Conservation (phyloP, 2,113 vertebrate genomes). For the Seriola quinqueradiata region DNA sequence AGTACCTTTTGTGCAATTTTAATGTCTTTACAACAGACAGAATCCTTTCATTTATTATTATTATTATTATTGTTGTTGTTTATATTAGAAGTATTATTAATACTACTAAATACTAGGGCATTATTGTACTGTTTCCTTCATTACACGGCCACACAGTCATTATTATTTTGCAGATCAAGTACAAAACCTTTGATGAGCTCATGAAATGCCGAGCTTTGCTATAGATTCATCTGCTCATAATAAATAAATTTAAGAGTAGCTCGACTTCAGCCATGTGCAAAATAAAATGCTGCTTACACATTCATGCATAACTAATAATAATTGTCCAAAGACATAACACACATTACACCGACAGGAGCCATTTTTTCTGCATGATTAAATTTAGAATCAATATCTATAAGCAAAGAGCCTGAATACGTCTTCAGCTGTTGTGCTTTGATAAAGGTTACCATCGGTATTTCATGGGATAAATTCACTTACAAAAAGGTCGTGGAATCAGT, state of each 20-base stretch:
- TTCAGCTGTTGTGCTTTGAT: too few relatives aligned
- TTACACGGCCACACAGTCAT: background rate
- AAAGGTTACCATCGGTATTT: background rate
- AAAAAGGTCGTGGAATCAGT: background rate
- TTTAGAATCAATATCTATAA: too few relatives aligned
- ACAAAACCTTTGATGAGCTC: background rate
- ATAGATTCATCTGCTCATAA: background rate
- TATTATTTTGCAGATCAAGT: background rate
- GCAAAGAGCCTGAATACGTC: background rate
- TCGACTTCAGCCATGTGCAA: too few relatives aligned
- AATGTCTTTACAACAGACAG: too few relatives aligned
- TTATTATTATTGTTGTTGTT: too few relatives aligned
- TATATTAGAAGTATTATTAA: too few relatives aligned
- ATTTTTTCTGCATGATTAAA: background rate
- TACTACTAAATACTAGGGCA: background rate
- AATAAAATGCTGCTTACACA: too few relatives aligned
- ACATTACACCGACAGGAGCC: background rate
- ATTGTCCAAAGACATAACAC: background rate
- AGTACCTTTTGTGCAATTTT: too few relatives aligned
- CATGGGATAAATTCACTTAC: background rate
- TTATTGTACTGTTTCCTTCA: background rate
- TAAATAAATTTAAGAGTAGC: too few relatives aligned
- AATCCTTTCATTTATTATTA: too few relatives aligned
- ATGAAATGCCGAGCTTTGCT: background rate
- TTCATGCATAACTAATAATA: background rate